These are phyloP conservation scores for Lethocerus indicus DNA, from an alignment of 1,140 invertebrate genomes.

Conservation along the genomic window DNA sequence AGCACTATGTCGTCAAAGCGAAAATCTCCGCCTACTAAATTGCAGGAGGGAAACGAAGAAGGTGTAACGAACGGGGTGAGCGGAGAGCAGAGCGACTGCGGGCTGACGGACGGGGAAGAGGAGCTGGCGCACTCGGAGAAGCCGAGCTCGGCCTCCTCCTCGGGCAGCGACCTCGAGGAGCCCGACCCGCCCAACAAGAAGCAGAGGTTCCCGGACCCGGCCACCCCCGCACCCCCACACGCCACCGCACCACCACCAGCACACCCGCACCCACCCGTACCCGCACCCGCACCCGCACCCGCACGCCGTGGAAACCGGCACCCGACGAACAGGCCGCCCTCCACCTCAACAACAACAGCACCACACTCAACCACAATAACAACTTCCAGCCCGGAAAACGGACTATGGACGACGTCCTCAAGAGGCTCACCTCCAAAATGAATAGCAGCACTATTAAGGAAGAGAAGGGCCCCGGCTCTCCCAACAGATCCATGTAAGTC, in stretches of 20 bases:
- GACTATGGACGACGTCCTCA: slow-evolving; percentile 77
- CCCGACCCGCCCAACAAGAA: background rate
- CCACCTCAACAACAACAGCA: slow-evolving; percentile 24
- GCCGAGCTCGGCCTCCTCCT: background rate
- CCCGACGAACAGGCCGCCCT: slow-evolving; percentile 38
- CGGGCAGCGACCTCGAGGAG: background rate
- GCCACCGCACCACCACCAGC: slow-evolving; percentile 8
- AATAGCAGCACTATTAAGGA: slow-evolving; percentile 46
- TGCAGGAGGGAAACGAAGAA: slow-evolving; percentile 59
- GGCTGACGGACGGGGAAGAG: slow-evolving; percentile 37
- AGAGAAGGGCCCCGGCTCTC: slow-evolving; percentile 40
- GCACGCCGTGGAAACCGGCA: slow-evolving; percentile 7
- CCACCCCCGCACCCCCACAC: too few species aligned
- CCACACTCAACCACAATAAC: slow-evolving; percentile 26
- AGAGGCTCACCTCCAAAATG: slow-evolving; percentile 63
- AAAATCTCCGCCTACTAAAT: slow-evolving; percentile 78
- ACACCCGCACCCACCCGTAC: slow-evolving; percentile 20
- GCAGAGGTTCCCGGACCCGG: too few species aligned
- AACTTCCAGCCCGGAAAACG: slow-evolving; percentile 28
- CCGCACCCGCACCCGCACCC: too few species aligned
- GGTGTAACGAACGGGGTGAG: slow-evolving; percentile 9
- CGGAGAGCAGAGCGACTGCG: slow-evolving; percentile 26
- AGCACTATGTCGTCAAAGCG: slow-evolving; percentile 89
- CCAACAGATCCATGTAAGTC: slow-evolving; percentile 39
- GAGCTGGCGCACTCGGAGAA: slow-evolving; percentile 18